phyloP scores from a whole-genome alignment of 2,113 vertebrate genomes.

The Bujurquina vittata region DNA sequence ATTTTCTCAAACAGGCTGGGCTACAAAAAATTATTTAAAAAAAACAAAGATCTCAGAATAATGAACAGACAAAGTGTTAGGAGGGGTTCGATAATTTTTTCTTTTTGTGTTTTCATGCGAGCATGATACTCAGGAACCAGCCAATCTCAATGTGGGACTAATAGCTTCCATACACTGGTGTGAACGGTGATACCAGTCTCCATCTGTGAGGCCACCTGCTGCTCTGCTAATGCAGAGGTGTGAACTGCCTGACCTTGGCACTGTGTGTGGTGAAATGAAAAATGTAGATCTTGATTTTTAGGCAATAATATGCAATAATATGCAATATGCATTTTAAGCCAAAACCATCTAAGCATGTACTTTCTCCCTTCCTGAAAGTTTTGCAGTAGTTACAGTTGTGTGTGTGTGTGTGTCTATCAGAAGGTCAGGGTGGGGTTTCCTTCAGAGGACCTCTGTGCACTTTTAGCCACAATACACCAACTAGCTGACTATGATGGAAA shows the following conservation, averaged over 20 bases:
- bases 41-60: not conserved
- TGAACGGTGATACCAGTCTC: slow-evolving; percentile 46
- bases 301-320: too few relatives aligned
- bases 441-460: slow-evolving; percentile 34
- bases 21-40: not conserved
- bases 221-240: slow-evolving; percentile 49
- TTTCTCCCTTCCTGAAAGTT: slow-evolving; percentile 4
- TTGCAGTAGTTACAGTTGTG: not conserved
- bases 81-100: not conserved
- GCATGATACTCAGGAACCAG: not conserved
- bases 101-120: not conserved
- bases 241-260: slow-evolving; percentile 57
- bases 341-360: not conserved
- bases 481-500: slow-evolving; percentile 65
- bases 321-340: not conserved
- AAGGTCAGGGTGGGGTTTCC: slow-evolving; percentile 61
- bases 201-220: slow-evolving; percentile 65
- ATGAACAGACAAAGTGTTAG: not conserved
- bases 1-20: not conserved
- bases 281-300: not conserved
- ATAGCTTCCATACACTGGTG: slow-evolving; percentile 52
- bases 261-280: not conserved
- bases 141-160: slow-evolving; percentile 38
- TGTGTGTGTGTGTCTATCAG: not conserved
- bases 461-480: slow-evolving; percentile 32